Evolutionary conservation across 1,140 invertebrate genomes (phyloP).

Genomic region (Drosophila sp.): DNA sequence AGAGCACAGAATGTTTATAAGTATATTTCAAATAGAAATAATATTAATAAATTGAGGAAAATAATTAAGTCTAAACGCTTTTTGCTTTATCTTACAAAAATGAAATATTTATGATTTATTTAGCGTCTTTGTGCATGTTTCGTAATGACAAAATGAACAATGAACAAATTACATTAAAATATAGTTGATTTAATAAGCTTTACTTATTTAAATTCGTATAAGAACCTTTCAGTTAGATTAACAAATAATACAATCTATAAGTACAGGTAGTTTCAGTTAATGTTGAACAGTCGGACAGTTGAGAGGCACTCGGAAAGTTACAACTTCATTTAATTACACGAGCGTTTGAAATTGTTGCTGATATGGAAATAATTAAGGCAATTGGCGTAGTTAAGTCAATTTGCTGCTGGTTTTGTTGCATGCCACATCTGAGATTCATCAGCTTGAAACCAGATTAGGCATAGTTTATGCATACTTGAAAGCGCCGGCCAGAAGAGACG

Average conservation of each 20-base stretch:
- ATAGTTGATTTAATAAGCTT: too few species aligned
- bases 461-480: slow-evolving; percentile 63
- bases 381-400: slow-evolving; percentile 40
- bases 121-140: too few species aligned
- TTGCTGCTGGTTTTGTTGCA: slow-evolving; percentile 13
- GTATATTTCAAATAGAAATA: too few species aligned
- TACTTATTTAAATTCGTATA: too few species aligned
- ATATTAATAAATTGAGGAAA: too few species aligned
- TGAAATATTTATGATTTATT: too few species aligned
- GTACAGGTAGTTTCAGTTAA: slow-evolving; percentile 15
- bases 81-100: too few species aligned
- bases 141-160: too few species aligned
- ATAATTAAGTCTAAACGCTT: too few species aligned
- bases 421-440: slow-evolving; percentile 58
- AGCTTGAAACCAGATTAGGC: slow-evolving; percentile 62
- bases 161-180: too few species aligned
- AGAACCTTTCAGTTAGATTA: too few species aligned
- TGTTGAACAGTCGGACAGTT: not conserved
- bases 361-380: slow-evolving; percentile 38
- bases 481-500: slow-evolving; percentile 35
- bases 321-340: slow-evolving; percentile 7
- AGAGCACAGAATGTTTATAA: too few species aligned
- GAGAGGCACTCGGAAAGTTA: not conserved
- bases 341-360: slow-evolving; percentile 4
- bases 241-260: slow-evolving; percentile 3